Conservation (phyloP, 92 coral and sea anemone species). For the Epizoanthus scotinus region DNA sequence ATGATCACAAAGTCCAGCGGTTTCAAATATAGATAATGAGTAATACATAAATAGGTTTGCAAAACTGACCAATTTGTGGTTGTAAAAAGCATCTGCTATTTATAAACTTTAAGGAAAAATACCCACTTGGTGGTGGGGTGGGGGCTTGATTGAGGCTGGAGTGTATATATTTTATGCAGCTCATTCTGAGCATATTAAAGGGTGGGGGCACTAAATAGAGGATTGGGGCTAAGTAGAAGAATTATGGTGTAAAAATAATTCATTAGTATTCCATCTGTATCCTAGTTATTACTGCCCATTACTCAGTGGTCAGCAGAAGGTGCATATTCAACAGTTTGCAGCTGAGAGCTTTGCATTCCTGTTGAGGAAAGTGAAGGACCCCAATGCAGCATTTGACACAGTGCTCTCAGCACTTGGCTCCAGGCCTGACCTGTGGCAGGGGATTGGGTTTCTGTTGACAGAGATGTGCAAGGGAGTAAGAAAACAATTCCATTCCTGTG, state of each 20-base stretch:
- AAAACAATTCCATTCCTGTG: slow-evolving; percentile 86
- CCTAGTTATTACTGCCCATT: slow-evolving; percentile 82
- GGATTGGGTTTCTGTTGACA: slow-evolving; percentile 81
- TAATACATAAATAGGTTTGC: no score
- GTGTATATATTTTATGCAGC: no score
- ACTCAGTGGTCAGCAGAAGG: slow-evolving; percentile 67
- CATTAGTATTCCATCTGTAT: background rate
- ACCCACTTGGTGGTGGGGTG: no score
- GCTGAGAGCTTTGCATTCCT: slow-evolving; percentile 98
- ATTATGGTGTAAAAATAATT: background rate
- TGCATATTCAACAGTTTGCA: slow-evolving; percentile 89
- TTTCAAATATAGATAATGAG: no score
- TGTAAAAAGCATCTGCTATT: no score
- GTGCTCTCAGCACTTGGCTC: slow-evolving; percentile 56
- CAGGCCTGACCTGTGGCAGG: slow-evolving; percentile 68
- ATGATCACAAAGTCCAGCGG: no score
- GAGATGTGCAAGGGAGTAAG: slow-evolving; percentile 88
- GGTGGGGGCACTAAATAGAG: background rate
- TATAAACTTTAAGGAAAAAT: no score
- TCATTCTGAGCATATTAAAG: no score
- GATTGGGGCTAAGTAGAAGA: background rate
- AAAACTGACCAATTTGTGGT: no score
- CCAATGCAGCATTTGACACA: slow-evolving; percentile 56
- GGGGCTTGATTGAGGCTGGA: no score
- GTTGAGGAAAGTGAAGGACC: slow-evolving; percentile 79